phyloP scores from a whole-genome alignment of 2,797 vertebrate species.

The Falco novaeseelandiae region DNA sequence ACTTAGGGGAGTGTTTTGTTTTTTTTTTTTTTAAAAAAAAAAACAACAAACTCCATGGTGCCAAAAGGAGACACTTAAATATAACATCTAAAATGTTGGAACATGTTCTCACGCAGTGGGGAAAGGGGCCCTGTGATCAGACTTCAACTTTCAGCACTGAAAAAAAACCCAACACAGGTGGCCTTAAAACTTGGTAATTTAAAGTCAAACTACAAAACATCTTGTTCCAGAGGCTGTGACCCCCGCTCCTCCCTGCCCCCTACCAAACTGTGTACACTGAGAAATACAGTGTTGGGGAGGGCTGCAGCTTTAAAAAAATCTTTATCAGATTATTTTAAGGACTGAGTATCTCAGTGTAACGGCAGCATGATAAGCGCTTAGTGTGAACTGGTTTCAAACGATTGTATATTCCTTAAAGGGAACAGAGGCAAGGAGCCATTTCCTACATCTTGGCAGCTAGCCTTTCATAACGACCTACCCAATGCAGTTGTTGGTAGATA shows the following conservation, averaged over 20 bases:
- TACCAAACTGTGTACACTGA: constrained; percentile 73
- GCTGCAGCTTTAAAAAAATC: constrained; percentile 65
- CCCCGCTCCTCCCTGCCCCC: constrained; percentile 68
- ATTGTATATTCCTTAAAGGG: constrained; percentile 79
- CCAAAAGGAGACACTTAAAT: constrained; percentile 86
- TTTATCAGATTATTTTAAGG: constrained; percentile 53
- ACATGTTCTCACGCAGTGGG: constrained; percentile 76
- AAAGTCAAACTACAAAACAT: constrained; percentile 71
- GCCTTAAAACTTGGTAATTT: constrained; percentile 84
- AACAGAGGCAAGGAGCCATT: constrained; percentile 82
- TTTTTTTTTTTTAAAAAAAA: not conserved
- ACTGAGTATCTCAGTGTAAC: constrained; percentile 69
- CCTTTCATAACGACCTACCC: constrained; percentile 83
- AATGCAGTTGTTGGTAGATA: constrained; percentile 87
- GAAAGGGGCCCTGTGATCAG: constrained; percentile 79
- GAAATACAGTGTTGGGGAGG: constrained; percentile 62
- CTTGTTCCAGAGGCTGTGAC: constrained; percentile 73
- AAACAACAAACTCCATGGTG: constrained; percentile 82
- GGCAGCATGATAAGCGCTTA: constrained; percentile 78
- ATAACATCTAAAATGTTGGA: constrained; percentile 77
- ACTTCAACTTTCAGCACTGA: constrained; percentile 84
- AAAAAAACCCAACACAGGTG: constrained; percentile 81
- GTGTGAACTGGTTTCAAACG: constrained; percentile 67
- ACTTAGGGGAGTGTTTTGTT: constrained; percentile 58
- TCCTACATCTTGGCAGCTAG: constrained; percentile 91